These are phyloP conservation scores for Hydropsyche betteni DNA, from an alignment of 2,888 invertebrate species.

Conservation along the genomic window DNA sequence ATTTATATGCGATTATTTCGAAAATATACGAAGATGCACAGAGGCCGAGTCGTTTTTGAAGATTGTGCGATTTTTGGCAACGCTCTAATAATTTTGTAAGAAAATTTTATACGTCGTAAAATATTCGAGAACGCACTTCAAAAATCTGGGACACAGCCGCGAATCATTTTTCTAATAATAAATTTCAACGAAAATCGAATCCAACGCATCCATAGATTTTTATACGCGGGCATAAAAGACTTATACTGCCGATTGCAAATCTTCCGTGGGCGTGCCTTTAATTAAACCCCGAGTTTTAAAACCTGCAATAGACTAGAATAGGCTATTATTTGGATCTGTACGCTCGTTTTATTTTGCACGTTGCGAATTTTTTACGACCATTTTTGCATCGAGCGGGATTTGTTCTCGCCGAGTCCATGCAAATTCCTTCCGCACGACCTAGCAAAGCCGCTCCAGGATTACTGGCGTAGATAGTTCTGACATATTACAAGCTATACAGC, in stretches of 20 bases:
- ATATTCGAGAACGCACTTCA: conserved; percentile 29
- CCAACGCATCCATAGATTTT: too few species aligned
- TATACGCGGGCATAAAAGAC: too few species aligned
- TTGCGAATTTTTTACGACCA: conserved; percentile 1
- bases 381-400: conserved; percentile 10
- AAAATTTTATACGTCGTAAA: conserved; percentile 36
- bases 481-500: conserved; percentile 47
- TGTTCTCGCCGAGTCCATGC: conserved; percentile 38
- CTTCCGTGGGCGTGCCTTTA: too few species aligned
- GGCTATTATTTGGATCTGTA: too few species aligned
- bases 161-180: conserved; percentile 14
- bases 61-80: conserved; percentile 33
- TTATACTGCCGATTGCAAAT: too few species aligned
- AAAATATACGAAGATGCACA: conserved; percentile 10
- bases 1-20: conserved; percentile 17
- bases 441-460: conserved; percentile 40
- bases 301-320: too few species aligned
- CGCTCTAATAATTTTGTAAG: conserved; percentile 31
- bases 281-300: too few species aligned
- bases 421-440: conserved; percentile 48
- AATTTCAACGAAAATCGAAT: not conserved
- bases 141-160: conserved; percentile 30
- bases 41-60: conserved; percentile 21
- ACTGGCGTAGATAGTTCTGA: conserved; percentile 45
- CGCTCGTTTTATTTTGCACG: too few species aligned